Conservation (phyloP, 1,140 invertebrate species). For the Rhysida immarginata region DNA sequence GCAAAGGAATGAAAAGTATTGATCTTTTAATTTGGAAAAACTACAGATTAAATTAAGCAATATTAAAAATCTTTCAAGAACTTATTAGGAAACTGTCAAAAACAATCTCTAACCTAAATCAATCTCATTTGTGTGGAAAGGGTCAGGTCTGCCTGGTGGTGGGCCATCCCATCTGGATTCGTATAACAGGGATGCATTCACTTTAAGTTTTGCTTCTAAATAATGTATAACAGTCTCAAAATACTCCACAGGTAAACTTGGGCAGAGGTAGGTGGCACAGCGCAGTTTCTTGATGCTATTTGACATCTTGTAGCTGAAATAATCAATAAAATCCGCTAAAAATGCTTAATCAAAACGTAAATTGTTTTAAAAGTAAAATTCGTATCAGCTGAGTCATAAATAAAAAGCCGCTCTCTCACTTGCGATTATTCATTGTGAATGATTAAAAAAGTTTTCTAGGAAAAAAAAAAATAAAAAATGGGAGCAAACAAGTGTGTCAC, state of each 20-base stretch:
- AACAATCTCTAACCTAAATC: slow-evolving; percentile 36
- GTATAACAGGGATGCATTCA: slow-evolving; percentile 37
- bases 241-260: slow-evolving; percentile 41
- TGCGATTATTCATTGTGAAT: too few species aligned
- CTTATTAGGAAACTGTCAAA: slow-evolving; percentile 2
- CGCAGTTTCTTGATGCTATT: too few species aligned
- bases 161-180: slow-evolving; percentile 38
- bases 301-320: too few species aligned
- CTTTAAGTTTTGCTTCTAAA: slow-evolving; percentile 35
- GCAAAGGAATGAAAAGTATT: not conserved
- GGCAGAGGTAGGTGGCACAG: slow-evolving; percentile 42
- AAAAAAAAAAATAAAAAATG: too few species aligned
- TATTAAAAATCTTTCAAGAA: slow-evolving; percentile 1
- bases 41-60: not conserved
- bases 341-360: too few species aligned
- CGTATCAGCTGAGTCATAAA: too few species aligned
- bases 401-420: too few species aligned
- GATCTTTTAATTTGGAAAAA: not conserved
- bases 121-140: slow-evolving; percentile 35
- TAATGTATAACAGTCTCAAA: slow-evolving; percentile 40
- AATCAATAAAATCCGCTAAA: too few species aligned
- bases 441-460: too few species aligned
- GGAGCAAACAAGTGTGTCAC: too few species aligned
- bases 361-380: too few species aligned
- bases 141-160: slow-evolving; percentile 34